Evolutionary conservation across 2,797 vertebrate genomes (phyloP).

Genomic region (Limnodromus scolopaceus): DNA sequence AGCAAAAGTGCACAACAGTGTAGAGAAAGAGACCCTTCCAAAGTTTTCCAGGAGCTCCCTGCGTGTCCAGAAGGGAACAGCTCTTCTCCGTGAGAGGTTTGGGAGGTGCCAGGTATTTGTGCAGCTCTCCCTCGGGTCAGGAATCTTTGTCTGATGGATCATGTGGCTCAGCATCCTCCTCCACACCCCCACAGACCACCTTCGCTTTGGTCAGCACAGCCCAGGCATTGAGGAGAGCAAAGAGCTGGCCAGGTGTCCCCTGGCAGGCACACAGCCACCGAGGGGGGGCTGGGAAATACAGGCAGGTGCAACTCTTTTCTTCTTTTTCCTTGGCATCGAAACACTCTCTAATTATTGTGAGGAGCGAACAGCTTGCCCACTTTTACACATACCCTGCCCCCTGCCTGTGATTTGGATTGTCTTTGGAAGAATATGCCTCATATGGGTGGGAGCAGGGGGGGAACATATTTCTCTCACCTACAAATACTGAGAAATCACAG

Average conservation of each 20-base stretch:
- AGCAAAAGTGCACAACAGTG: not conserved
- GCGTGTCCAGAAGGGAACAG: not conserved
- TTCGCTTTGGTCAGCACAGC: not conserved
- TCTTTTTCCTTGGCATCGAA: constrained; percentile 24
- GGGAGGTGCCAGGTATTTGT: not conserved
- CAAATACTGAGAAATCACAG: not conserved
- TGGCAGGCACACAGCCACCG: not conserved
- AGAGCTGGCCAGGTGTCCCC: not conserved
- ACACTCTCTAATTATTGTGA: constrained; percentile 39
- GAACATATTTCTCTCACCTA: constrained; percentile 7
- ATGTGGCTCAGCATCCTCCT: not conserved
- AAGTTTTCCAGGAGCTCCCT: not conserved
- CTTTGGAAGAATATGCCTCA: constrained; percentile 15
- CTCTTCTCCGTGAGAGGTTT: not conserved
- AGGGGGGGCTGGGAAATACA: not conserved
- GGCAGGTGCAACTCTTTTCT: constrained; percentile 44
- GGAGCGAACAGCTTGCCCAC: constrained; percentile 57
- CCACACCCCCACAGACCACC: not conserved
- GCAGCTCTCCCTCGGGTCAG: not conserved
- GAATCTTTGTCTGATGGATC: not conserved
- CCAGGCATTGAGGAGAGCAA: not conserved
- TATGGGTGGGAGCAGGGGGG: not conserved
- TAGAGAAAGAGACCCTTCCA: not conserved
- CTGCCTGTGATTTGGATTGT: constrained; percentile 60
- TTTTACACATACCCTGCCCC: constrained; percentile 62